Percentiles rank a stretch among this genome's conserved stretches.
Conservation (phyloP, 2,888 invertebrate species). For the Microplitis manilae region DNA sequence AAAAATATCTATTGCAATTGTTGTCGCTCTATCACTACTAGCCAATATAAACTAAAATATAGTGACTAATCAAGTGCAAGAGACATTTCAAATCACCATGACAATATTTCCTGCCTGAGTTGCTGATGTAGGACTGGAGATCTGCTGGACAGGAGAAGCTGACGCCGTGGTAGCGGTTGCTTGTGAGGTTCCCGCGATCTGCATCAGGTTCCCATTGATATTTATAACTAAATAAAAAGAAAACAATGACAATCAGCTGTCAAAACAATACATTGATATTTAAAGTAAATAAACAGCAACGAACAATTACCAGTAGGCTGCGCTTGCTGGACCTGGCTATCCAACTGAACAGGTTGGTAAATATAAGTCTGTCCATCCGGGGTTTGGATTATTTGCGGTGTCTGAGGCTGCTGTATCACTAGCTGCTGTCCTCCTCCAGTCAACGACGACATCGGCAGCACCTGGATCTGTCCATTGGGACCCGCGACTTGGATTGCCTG, state of each 20-base stretch:
- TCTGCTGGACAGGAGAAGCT: slow-evolving; percentile 70
- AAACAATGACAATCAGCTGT: not conserved
- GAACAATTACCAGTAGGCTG: slow-evolving; percentile 75
- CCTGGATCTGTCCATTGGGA: slow-evolving; percentile 81
- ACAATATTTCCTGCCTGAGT: slow-evolving; percentile 79
- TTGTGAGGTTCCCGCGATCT: slow-evolving; percentile 74
- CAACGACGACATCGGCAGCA: slow-evolving; percentile 80
- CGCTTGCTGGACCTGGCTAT: slow-evolving; percentile 75
- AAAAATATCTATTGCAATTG: not conserved
- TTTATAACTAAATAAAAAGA: slow-evolving; percentile 76
- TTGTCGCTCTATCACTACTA: slow-evolving; percentile 66
- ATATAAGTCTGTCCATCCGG: slow-evolving; percentile 94
- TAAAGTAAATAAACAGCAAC: not conserved
- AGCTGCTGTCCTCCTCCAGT: slow-evolving; percentile 74
- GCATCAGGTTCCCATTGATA: slow-evolving; percentile 84
- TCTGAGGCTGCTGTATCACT: slow-evolving; percentile 77
- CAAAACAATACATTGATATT: slow-evolving; percentile 8
- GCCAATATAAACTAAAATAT: slow-evolving; percentile 63
- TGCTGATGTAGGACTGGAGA: slow-evolving; percentile 69
- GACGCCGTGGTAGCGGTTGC: slow-evolving; percentile 71
- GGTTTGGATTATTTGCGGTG: slow-evolving; percentile 89
- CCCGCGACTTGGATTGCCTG: slow-evolving; percentile 76
- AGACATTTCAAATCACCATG: slow-evolving; percentile 76
- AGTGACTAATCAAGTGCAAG: slow-evolving; percentile 65
- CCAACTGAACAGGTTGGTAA: slow-evolving; percentile 84